Conservation (phyloP, 1,140 invertebrate species). For the Oncopodura yosiiana region DNA sequence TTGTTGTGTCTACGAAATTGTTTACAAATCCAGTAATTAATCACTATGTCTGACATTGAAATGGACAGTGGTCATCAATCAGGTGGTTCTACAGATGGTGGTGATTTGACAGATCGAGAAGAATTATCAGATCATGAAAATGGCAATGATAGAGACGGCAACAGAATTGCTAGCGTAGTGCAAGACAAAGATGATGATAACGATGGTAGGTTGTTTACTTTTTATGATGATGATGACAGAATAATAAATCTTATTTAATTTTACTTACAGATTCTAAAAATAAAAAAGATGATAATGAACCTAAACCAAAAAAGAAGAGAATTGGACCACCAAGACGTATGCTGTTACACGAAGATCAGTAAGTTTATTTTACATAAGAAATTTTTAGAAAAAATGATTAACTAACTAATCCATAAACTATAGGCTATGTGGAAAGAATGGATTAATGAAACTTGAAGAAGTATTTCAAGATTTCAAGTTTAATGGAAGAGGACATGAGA, state of each 20-base stretch:
- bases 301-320: constrained; percentile 13
- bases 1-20: too few species aligned
- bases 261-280: not conserved
- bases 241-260: not conserved
- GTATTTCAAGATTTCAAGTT: constrained; percentile 74
- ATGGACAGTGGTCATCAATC: too few species aligned
- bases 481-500: constrained; percentile 73
- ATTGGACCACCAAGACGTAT: constrained; percentile 15
- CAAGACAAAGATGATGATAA: too few species aligned
- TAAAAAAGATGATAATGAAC: constrained; percentile 4
- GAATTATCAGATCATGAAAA: too few species aligned
- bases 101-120: too few species aligned
- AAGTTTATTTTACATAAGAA: not conserved
- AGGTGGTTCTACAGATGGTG: too few species aligned
- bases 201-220: not conserved
- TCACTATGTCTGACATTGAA: too few species aligned
- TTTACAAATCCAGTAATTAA: too few species aligned
- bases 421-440: constrained; percentile 39
- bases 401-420: not conserved
- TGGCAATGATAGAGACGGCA: too few species aligned
- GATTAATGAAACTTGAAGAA: constrained; percentile 63
- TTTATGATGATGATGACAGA: not conserved
- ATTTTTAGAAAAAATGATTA: not conserved
- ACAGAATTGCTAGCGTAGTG: too few species aligned
- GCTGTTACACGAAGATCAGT: constrained; percentile 30